Conservation (phyloP, 2,113 vertebrate genomes). For the Puntigrus tetrazona region DNA sequence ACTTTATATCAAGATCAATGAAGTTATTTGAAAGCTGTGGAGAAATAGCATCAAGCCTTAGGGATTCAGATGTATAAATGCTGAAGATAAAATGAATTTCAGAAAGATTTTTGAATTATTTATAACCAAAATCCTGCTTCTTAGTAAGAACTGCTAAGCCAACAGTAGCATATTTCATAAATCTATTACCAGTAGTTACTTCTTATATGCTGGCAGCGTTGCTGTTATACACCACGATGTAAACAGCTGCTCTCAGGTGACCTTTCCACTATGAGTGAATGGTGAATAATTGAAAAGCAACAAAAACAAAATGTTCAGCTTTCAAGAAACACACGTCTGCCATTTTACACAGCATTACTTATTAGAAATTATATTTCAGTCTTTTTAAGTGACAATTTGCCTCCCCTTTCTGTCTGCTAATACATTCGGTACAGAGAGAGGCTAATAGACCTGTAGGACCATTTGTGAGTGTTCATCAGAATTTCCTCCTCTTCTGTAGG, state of each 20-base stretch:
- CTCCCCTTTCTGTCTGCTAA: not conserved
- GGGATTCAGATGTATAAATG: not conserved
- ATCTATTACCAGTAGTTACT: not conserved
- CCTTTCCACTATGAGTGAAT: not conserved
- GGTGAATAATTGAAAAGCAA: not conserved
- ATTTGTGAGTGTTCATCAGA: slow-evolving; percentile 10
- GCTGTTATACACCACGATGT: not conserved
- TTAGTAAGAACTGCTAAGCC: not conserved
- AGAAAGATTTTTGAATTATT: not conserved
- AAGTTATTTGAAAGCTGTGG: not conserved
- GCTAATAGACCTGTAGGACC: not conserved
- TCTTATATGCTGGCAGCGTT: not conserved
- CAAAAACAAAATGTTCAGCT: not conserved
- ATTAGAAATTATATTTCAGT: not conserved
- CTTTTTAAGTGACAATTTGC: not conserved
- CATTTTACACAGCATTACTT: not conserved
- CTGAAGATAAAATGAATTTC: not conserved
- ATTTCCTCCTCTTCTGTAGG: slow-evolving; percentile 37
- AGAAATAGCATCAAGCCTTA: not conserved
- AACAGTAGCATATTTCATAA: not conserved
- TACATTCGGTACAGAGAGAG: not conserved
- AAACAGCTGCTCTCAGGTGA: not conserved
- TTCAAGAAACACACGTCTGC: not conserved
- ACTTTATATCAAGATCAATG: not conserved
- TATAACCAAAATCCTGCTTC: not conserved